phyloP scores from a whole-genome alignment of 2,113 vertebrate species.

The Cygnus buccinator region DNA sequence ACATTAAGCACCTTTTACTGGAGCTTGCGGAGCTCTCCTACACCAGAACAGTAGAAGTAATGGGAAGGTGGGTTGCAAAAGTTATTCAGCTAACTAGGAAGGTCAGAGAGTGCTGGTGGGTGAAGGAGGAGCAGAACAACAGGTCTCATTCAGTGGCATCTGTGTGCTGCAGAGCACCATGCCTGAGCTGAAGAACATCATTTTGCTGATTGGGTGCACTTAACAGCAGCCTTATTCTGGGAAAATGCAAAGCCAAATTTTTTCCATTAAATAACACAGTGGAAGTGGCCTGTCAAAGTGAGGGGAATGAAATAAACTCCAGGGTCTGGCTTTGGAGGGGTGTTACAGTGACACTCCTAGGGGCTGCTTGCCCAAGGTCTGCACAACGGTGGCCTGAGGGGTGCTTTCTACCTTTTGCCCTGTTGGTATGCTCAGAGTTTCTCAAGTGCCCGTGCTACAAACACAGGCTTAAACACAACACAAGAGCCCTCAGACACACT shows the following conservation, averaged over 20 bases:
- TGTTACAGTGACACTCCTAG: not conserved
- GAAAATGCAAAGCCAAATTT: not conserved
- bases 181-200: not conserved
- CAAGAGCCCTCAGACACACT: not conserved
- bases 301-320: not conserved
- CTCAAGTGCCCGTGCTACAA: not conserved
- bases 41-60: not conserved
- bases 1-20: not conserved
- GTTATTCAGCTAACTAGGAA: not conserved
- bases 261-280: not conserved
- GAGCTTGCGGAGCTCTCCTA: not conserved
- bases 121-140: not conserved
- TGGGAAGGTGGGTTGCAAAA: not conserved
- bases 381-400: not conserved
- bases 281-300: not conserved
- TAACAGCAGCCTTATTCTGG: not conserved
- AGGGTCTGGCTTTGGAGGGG: not conserved
- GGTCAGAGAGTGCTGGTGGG: not conserved
- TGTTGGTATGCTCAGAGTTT: not conserved
- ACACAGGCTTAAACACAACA: not conserved
- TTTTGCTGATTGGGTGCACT: not conserved
- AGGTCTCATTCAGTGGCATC: not conserved
- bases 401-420: not conserved
- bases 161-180: not conserved
- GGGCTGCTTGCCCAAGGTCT: not conserved